A percentile compares a stretch with the other conserved stretches of the same genome.
phyloP scores from a whole-genome alignment of 2,797 vertebrate species.

The Pangasius mekongensis region DNA sequence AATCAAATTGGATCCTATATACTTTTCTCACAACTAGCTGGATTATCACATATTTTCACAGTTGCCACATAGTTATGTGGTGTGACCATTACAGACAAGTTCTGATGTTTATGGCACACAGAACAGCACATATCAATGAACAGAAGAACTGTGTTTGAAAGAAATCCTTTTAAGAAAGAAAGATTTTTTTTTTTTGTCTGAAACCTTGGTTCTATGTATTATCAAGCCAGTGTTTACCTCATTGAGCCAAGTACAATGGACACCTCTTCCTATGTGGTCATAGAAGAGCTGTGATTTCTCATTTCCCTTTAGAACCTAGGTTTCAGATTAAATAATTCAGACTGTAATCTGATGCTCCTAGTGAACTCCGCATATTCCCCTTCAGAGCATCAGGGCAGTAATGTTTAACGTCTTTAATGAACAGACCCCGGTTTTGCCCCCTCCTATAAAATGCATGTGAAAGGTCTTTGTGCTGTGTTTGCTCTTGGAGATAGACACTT shows the following conservation, averaged over 20 bases:
- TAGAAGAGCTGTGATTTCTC: background rate
- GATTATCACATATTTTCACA: background rate
- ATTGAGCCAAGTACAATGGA: background rate
- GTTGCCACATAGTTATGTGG: background rate
- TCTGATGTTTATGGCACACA: background rate
- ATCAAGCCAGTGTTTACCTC: background rate
- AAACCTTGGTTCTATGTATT: background rate
- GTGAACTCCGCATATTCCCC: background rate
- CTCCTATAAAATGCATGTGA: conserved; percentile 16
- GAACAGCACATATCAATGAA: background rate
- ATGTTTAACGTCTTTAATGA: background rate
- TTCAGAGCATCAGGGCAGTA: background rate
- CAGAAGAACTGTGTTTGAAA: background rate
- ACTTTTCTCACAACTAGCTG: background rate
- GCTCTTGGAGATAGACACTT: conserved; percentile 50
- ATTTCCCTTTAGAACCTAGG: background rate
- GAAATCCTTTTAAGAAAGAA: background rate
- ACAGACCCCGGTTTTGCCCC: background rate
- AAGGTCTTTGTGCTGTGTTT: conserved; percentile 20
- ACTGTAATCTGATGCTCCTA: background rate
- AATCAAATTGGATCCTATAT: background rate
- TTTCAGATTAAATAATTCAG: conserved; percentile 6
- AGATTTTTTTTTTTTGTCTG: background rate
- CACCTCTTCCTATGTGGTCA: background rate
- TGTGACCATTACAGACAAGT: background rate